Conservation (phyloP, 2,113 vertebrate species). For the Brachirus orientalis region DNA sequence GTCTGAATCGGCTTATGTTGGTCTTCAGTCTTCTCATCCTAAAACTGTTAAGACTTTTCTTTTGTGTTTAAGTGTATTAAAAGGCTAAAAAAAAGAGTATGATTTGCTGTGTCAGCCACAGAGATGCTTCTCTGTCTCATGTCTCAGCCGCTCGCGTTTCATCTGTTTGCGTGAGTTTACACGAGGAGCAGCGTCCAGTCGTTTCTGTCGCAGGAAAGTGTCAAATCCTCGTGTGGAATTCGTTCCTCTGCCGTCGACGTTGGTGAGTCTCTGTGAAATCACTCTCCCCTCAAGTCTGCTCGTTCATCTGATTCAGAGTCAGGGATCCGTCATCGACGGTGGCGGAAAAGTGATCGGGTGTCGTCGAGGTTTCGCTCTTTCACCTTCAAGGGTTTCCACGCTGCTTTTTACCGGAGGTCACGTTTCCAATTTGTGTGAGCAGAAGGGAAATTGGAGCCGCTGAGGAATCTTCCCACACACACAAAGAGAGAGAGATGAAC, state of each 20-base stretch:
- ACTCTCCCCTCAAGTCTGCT: too few relatives aligned
- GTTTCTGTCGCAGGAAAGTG: constrained; percentile 26
- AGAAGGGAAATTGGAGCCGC: constrained; percentile 63
- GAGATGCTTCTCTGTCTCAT: too few relatives aligned
- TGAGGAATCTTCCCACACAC: constrained; percentile 47
- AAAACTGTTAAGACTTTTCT: too few relatives aligned
- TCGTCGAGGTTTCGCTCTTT: constrained; percentile 30
- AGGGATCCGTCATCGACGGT: constrained; percentile 19
- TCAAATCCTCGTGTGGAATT: constrained; percentile 26
- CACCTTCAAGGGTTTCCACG: constrained; percentile 1
- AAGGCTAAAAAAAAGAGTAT: too few relatives aligned
- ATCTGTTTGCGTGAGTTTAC: background rate
- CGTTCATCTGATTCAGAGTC: background rate
- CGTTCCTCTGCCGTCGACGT: background rate
- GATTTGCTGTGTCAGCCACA: too few relatives aligned
- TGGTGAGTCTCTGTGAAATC: background rate
- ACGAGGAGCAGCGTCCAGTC: constrained; percentile 10
- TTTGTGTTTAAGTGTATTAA: too few relatives aligned
- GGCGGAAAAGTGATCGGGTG: constrained; percentile 20
- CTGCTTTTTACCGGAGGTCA: constrained; percentile 61
- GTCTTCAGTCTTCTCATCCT: too few relatives aligned
- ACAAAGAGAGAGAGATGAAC: background rate
- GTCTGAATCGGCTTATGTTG: too few relatives aligned
- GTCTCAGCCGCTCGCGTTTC: background rate
- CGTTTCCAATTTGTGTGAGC: constrained; percentile 67